phyloP scores from a whole-genome alignment of 2,113 vertebrate species.

The Chionis minor region DNA sequence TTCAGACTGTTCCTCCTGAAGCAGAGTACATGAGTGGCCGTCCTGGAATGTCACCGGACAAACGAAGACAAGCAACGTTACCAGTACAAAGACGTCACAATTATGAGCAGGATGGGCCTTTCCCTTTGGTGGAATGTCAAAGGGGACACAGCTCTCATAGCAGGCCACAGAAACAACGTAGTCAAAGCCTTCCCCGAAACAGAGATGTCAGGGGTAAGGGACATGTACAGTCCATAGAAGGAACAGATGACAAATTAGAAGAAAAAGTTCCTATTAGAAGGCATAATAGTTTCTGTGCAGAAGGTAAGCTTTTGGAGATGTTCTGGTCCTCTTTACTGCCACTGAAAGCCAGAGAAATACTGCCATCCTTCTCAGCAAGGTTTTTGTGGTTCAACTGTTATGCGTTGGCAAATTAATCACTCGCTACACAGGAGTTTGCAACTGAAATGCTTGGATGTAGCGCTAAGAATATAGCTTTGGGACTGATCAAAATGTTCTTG shows the following conservation, averaged over 20 bases:
- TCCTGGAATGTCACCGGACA: slow-evolving; percentile 79
- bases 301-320: slow-evolving; percentile 53
- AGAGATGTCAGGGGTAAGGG: slow-evolving; percentile 73
- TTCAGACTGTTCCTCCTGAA: slow-evolving; percentile 84
- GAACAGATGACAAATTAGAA: slow-evolving; percentile 78
- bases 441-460: neutral
- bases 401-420: neutral
- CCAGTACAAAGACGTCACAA: slow-evolving; percentile 80
- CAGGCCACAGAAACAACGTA: slow-evolving; percentile 84
- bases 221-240: slow-evolving; percentile 51
- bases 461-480: neutral
- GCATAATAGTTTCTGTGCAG: slow-evolving; percentile 63
- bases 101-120: slow-evolving; percentile 85
- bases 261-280: slow-evolving; percentile 73
- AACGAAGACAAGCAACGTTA: slow-evolving; percentile 81
- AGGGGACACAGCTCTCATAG: slow-evolving; percentile 72
- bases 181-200: slow-evolving; percentile 88
- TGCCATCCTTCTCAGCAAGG: neutral
- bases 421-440: neutral
- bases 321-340: neutral
- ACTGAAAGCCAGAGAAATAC: neutral
- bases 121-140: slow-evolving; percentile 82
- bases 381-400: neutral
- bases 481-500: neutral
- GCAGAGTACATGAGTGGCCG: slow-evolving; percentile 52